Evolutionary conservation across 2,888 invertebrate genomes (phyloP).

Genomic region (Exocentrus adspersus): DNA sequence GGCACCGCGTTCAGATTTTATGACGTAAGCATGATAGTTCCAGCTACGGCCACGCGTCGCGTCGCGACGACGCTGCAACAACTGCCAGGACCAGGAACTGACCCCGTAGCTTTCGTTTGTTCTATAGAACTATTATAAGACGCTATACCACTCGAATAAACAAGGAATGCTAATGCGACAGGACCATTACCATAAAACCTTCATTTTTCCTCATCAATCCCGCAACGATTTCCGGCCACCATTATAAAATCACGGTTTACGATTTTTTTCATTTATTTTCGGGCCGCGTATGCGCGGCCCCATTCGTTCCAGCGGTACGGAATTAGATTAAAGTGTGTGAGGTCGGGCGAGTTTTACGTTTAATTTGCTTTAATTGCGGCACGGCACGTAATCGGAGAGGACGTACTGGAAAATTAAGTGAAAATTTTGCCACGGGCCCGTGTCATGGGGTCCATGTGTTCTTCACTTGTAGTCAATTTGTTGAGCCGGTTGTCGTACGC

Average conservation of each 20-base stretch:
- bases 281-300: slow-evolving; percentile 25
- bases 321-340: slow-evolving; percentile 46
- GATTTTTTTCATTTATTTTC: slow-evolving; percentile 24
- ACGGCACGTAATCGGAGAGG: slow-evolving; percentile 52
- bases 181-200: not conserved
- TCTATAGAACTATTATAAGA: too few relatives aligned
- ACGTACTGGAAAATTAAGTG: slow-evolving; percentile 58
- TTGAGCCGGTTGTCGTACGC: slow-evolving; percentile 33
- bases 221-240: slow-evolving; percentile 7
- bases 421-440: slow-evolving; percentile 59
- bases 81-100: too few relatives aligned
- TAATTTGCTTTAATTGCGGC: slow-evolving; percentile 48
- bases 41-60: too few relatives aligned
- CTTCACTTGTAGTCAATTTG: slow-evolving; percentile 34
- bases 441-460: slow-evolving; percentile 40
- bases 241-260: slow-evolving; percentile 10
- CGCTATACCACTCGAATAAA: too few relatives aligned
- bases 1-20: too few relatives aligned
- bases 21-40: too few relatives aligned
- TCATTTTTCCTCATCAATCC: not conserved
- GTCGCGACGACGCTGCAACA: too few relatives aligned
- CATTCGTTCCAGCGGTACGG: slow-evolving; percentile 35
- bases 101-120: too few relatives aligned
- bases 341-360: slow-evolving; percentile 42
- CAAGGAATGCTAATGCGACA: too few relatives aligned